Base-by-base conservation (phyloP, 2,888 invertebrate species). In the Cheilosia variabilis region DNA sequence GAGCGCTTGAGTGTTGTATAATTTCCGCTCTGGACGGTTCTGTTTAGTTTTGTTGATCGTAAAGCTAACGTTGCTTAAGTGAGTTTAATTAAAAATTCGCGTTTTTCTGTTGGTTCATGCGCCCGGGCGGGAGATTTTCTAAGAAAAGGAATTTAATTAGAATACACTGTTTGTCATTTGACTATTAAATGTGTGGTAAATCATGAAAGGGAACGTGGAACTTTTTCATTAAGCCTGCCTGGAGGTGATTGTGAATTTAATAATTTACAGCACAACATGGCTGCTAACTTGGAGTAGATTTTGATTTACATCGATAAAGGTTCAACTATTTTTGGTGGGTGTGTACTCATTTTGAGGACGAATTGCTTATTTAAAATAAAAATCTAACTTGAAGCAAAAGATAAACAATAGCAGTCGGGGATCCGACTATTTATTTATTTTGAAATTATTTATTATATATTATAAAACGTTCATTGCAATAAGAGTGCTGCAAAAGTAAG, bases 11-110 rank as follows among this genome's bases (percentile, higher is more conserved):
- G 66, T 77, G 69, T 72, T 77, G 69, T 71, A 66, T 65, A 71
- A 72, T 77, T 77, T 71, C 66, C 65, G 52, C 55, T 66, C 60
- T 55, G 41, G 65, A 53, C 53, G 24, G 53, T 71, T 43, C 65
- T 77, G 77, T 77, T 82, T 77, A 82, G 77, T 66, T 82, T 82
- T 69, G 82, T 66, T 71, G 71, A 71, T 60, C 27, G 58, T 53
- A 52, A 57, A 27, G 27, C 58, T 65, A 47, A 65, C 37, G 52
- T 45, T 63, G 34, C 52, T 57, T 34, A 76, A 62, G 55, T 63
- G 27, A 47, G 68, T 63, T 78, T 78, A 71, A 78, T 78, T 78
- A 71, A 78, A 71, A 78, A 78, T 37, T 37, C 13, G 37, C 37
- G 55, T 65, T 65, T 31, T 63, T 52, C 17, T 19, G n/a, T 22